A percentile compares a stretch with the other conserved stretches of the same genome.
phyloP scores from a whole-genome alignment of 2,888 invertebrate genomes.

The Aphodius sticticus region DNA sequence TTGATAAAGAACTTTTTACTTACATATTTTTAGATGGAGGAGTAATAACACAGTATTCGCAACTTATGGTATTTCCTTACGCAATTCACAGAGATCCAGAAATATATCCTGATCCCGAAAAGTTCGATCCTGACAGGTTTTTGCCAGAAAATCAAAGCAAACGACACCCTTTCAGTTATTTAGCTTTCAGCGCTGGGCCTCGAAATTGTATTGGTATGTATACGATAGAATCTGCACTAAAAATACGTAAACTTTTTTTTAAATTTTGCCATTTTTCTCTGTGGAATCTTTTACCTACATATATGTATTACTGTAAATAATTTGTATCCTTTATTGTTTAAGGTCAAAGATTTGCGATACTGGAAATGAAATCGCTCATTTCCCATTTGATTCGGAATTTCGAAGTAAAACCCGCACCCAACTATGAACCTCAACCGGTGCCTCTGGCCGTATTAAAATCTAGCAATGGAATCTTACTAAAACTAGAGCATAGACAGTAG shows the following conservation, averaged over 20 bases:
- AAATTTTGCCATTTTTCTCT: too few relatives aligned
- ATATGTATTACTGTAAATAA: not conserved
- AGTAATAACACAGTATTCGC: not conserved
- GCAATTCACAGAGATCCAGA: conserved; percentile 57
- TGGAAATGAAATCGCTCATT: conserved; percentile 41
- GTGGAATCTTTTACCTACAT: not conserved
- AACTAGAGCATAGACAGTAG: conserved; percentile 20
- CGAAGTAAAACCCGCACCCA: conserved; percentile 32
- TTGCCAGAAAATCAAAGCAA: conserved; percentile 11
- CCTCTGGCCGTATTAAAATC: conserved; percentile 25
- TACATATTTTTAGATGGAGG: conserved; percentile 22
- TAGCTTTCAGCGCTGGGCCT: conserved; percentile 25
- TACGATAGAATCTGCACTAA: not conserved
- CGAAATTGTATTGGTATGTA: conserved; percentile 24
- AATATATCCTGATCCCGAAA: conserved; percentile 52
- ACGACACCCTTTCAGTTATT: conserved; percentile 18
- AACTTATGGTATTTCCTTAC: conserved; percentile 22
- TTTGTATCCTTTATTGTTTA: not conserved
- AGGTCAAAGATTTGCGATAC: conserved; percentile 45
- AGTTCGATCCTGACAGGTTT: conserved; percentile 45
- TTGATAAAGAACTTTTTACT: too few relatives aligned
- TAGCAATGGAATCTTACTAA: conserved; percentile 21
- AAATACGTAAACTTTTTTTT: too few relatives aligned
- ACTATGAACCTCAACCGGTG: conserved; percentile 10
- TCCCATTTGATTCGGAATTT: conserved; percentile 40